Conservation (phyloP, 2,113 vertebrate species). For the Marmota flaviventris region DNA sequence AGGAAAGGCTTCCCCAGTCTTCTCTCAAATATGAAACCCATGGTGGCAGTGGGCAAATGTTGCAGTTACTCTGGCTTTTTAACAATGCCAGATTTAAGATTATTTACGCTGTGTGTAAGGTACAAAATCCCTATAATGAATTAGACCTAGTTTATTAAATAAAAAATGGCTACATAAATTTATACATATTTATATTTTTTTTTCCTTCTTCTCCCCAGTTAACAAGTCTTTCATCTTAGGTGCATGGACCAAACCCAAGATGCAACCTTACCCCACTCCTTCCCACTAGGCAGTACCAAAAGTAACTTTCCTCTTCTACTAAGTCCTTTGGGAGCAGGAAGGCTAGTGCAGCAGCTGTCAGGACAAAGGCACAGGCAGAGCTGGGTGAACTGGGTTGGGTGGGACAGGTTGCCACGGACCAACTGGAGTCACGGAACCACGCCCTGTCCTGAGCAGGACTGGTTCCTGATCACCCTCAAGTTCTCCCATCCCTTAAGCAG, state of each 20-base stretch:
- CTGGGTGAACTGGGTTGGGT: not conserved
- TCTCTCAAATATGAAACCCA: not conserved
- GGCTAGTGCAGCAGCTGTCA: constrained; percentile 69
- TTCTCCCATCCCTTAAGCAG: constrained; percentile 53
- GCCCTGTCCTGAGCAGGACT: not conserved
- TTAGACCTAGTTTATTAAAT: constrained; percentile 69
- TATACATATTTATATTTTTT: not conserved
- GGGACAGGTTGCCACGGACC: not conserved
- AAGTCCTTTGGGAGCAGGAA: constrained; percentile 6
- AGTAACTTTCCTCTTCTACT: not conserved
- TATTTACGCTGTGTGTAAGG: not conserved
- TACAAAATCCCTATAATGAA: constrained; percentile 8
- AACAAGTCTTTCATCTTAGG: constrained; percentile 65
- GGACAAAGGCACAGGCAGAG: constrained; percentile 67
- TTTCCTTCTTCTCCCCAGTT: constrained; percentile 17
- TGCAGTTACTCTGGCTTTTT: not conserved
- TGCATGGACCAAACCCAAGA: constrained; percentile 28
- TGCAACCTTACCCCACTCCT: not conserved
- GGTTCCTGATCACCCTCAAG: not conserved
- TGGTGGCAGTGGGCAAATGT: not conserved
- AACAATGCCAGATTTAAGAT: constrained; percentile 39
- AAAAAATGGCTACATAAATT: constrained; percentile 56
- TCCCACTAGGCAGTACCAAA: constrained; percentile 50
- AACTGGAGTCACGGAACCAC: constrained; percentile 34
- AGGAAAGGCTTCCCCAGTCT: not conserved